These are phyloP conservation scores for Ooceraea biroi DNA, from an alignment of 1,140 invertebrate species.

Conservation along the genomic window DNA sequence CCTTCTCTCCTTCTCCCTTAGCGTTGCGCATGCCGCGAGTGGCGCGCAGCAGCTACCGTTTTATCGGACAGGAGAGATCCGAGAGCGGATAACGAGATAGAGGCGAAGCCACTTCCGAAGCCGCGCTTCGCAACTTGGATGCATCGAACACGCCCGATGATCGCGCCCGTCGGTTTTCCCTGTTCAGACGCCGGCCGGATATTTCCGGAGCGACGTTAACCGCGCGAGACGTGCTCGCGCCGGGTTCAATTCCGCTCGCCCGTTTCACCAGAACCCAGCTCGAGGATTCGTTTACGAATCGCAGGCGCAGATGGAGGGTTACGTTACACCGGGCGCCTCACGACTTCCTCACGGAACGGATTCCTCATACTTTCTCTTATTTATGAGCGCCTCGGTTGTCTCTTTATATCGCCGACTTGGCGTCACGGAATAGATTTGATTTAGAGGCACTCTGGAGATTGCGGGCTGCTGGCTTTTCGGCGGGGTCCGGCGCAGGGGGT, in stretches of 20 bases:
- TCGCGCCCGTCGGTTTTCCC: conserved; percentile 10
- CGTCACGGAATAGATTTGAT: neutral
- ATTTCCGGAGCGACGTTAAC: conserved; percentile 43
- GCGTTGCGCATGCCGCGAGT: neutral
- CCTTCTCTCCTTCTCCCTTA: neutral
- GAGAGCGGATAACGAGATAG: conserved; percentile 59
- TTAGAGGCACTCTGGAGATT: neutral
- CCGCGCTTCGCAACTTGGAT: conserved; percentile 33
- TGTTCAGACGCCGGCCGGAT: conserved; percentile 32
- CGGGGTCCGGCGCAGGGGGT: neutral
- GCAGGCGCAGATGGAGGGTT: neutral
- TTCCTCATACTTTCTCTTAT: neutral
- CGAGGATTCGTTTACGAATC: conserved; percentile 21
- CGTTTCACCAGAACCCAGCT: neutral
- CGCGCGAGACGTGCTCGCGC: conserved; percentile 15
- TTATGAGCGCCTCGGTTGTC: neutral
- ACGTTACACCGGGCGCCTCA: neutral
- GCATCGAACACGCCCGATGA: conserved; percentile 56
- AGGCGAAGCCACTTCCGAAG: conserved; percentile 48
- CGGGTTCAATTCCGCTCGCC: conserved; percentile 40
- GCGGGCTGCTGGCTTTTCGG: neutral
- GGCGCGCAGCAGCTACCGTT: conserved; percentile 44
- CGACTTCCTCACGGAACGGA: neutral
- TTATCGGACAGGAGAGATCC: conserved; percentile 44
- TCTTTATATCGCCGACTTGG: no score